Conservation (phyloP, 23 tunicate species). For the Diplosoma virens region DNA sequence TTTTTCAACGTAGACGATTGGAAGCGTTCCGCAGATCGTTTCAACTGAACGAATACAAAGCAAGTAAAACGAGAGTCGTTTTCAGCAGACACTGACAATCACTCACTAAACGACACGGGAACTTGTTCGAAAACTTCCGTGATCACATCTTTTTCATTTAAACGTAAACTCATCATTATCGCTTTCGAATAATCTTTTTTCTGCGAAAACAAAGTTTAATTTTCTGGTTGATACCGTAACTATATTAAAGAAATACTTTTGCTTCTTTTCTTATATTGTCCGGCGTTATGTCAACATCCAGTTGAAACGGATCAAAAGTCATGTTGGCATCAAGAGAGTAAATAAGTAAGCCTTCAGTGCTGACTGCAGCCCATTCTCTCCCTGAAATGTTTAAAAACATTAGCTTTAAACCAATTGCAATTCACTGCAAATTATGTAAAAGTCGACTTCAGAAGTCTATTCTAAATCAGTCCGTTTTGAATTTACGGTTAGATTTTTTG, state of each 20-base stretch:
- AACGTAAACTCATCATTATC: slow-evolving; percentile 69
- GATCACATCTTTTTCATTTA: slow-evolving; percentile 46
- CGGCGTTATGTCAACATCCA: slow-evolving; percentile 71
- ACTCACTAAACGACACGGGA: slow-evolving; percentile 46
- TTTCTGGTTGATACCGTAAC: neutral
- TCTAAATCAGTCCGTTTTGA: too few relatives aligned
- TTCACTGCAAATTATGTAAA: too few relatives aligned
- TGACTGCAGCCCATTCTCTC: slow-evolving; percentile 83
- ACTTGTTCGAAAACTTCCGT: slow-evolving; percentile 54
- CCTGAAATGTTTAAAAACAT: too few relatives aligned
- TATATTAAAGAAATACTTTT: slow-evolving; percentile 1
- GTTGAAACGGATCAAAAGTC: slow-evolving; percentile 72
- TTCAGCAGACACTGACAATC: neutral
- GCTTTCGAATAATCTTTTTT: slow-evolving; percentile 56
- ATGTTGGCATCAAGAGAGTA: slow-evolving; percentile 72
- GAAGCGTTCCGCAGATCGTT: slow-evolving; percentile 37
- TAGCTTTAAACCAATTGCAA: too few relatives aligned
- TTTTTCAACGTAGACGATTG: slow-evolving; percentile 50
- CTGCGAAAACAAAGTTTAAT: slow-evolving; percentile 10
- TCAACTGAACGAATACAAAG: slow-evolving; percentile 36
- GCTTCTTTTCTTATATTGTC: slow-evolving; percentile 44
- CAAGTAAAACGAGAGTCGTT: neutral
- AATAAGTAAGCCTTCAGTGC: slow-evolving; percentile 82
- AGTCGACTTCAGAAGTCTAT: too few relatives aligned
- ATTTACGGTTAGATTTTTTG: too few relatives aligned